phyloP scores from a whole-genome alignment of 2,797 vertebrate species.

The Acanthurus leucopareius region DNA sequence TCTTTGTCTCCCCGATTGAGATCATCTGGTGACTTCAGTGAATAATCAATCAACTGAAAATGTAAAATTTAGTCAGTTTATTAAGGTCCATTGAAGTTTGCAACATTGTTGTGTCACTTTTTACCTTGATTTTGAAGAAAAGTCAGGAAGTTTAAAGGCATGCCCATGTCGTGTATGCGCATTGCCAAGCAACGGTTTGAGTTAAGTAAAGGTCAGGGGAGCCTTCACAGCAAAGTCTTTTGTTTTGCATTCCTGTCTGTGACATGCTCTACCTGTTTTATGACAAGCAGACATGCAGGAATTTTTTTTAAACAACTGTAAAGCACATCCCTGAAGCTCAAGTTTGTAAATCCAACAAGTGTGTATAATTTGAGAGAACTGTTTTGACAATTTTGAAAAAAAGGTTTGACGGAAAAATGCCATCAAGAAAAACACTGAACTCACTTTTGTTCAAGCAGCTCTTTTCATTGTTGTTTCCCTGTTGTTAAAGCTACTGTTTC shows the following conservation, averaged over 20 bases:
- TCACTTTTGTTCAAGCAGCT: slow-evolving; percentile 15
- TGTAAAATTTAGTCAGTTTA: background rate
- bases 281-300: slow-evolving; percentile 2
- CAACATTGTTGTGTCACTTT: background rate
- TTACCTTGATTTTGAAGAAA: background rate
- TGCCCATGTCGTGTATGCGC: slow-evolving; percentile 33
- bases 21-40: background rate
- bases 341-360: background rate
- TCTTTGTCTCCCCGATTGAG: slow-evolving; percentile 1
- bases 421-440: slow-evolving; percentile 4
- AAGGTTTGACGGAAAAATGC: background rate
- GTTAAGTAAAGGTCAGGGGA: slow-evolving; percentile 18
- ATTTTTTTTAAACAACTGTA: background rate
- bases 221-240: slow-evolving; percentile 24
- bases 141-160: background rate
- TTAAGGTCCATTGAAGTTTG: background rate
- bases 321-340: background rate
- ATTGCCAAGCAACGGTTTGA: slow-evolving; percentile 47
- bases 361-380: background rate
- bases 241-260: slow-evolving; percentile 52
- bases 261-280: slow-evolving; percentile 50
- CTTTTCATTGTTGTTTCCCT: slow-evolving; percentile 18
- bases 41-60: background rate
- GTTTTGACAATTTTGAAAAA: background rate
- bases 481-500: slow-evolving; percentile 59